Evolutionary conservation across 1,140 invertebrate genomes (phyloP), one percentile per base, ranked within the genome.

Genomic region (Mesaphorura yosii): DNA sequence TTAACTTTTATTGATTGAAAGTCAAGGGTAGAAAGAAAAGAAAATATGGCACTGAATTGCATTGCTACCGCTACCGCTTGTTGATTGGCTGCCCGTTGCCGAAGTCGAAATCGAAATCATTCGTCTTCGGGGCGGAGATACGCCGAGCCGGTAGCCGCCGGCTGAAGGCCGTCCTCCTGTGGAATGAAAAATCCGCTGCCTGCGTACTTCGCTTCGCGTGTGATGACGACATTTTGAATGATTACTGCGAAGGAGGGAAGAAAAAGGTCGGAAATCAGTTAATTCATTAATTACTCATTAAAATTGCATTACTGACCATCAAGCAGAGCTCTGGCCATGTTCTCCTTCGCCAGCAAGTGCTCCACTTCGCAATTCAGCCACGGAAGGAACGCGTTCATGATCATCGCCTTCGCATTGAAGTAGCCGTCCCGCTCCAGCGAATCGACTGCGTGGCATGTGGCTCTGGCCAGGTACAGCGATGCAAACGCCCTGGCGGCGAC

Each of bases 291-390:
- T 34, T 34, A 34, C 31, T 34, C 10, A 34, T 10, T 10, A n/a
- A 34, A 34, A 34, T n/a, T n/a, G n/a, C n/a, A n/a, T n/a, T n/a
- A 46, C 44, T 46, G 17, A 48, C 46, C 46, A 23, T 48, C 46
- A 3, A 48, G 29, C 20, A 48, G 4, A 17, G 46, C 5, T 14
- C 46, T 27, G 6, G 46, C 15, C 31, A 48, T 12, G 20, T 10
- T 48, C 19, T 48, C 46, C 4, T 22, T 7, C 5, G 27, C 20
- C 46, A 48, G 19, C 14, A 26, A 27, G 10, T 10, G 19, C 20
- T 48, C 46, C 19, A 48, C 46, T 7, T 34, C 20, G 20, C 29
- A 6, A 20, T 48, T 48, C 5, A 48, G 29, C 46, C 46, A 48
- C 3, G 46, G 46, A 5, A 48, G 12, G 29, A 48, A 48, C 14